Conservation (phyloP, 2,797 vertebrate species). For the Lindbergichthys nudifrons region DNA sequence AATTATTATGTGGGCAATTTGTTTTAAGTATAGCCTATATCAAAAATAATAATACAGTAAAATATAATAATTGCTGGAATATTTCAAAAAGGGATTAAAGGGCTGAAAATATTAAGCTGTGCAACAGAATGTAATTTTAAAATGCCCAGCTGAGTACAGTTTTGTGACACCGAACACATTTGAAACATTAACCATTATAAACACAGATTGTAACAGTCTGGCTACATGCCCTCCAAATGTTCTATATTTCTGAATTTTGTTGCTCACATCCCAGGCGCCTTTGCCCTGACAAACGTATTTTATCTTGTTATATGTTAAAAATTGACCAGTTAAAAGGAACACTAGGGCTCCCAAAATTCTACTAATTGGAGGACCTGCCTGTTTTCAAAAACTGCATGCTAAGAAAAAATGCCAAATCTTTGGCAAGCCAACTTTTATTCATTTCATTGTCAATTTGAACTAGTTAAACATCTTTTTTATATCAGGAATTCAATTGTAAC, state of each 20-base stretch:
- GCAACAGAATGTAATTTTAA: neutral
- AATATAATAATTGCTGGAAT: neutral
- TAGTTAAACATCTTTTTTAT: no score
- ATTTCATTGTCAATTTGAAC: no score
- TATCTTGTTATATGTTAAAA: constrained; percentile 2
- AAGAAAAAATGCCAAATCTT: neutral
- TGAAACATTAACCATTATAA: neutral
- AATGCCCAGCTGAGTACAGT: neutral
- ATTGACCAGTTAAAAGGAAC: neutral
- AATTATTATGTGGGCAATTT: neutral
- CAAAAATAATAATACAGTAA: neutral
- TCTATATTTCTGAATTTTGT: neutral
- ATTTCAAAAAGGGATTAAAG: neutral
- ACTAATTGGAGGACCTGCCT: neutral
- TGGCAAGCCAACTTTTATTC: no score
- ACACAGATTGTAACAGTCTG: neutral
- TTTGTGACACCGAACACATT: neutral
- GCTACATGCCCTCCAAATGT: neutral
- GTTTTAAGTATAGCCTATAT: neutral
- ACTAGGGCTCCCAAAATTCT: neutral
- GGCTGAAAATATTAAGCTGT: neutral
- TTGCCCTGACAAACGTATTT: neutral
- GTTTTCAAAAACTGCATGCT: neutral
- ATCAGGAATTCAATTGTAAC: no score
- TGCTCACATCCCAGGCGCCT: neutral